A percentile compares a stretch with the other conserved stretches of the same genome.
These are phyloP conservation scores for Notospermus geniculatus DNA, from an alignment of 1,140 invertebrate species.

Conservation along the genomic window DNA sequence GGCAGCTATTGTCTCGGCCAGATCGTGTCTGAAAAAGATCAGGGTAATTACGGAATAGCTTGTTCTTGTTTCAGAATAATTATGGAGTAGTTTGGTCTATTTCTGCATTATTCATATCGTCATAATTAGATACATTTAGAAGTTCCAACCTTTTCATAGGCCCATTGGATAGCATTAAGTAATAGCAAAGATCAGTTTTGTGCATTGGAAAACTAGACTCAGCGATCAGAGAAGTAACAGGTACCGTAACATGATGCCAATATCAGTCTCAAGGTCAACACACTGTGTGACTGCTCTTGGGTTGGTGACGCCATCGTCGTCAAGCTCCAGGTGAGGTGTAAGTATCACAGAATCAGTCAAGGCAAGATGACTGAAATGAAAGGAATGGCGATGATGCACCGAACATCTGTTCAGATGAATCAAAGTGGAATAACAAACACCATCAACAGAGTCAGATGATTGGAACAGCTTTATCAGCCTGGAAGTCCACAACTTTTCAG, in stretches of 20 bases:
- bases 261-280: conserved; percentile 24
- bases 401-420: neutral
- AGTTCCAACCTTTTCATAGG: too few species aligned
- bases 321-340: conserved; percentile 5
- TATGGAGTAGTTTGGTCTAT: neutral
- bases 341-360: conserved; percentile 22
- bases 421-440: neutral
- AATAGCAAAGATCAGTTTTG: too few species aligned
- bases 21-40: conserved; percentile 27
- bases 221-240: too few species aligned
- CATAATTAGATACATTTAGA: too few species aligned
- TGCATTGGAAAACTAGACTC: neutral
- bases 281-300: conserved; percentile 27
- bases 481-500: too few species aligned
- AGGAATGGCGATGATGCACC: neutral
- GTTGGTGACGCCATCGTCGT: conserved; percentile 15
- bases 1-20: conserved; percentile 14
- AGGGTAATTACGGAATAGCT: neutral
- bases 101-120: too few species aligned
- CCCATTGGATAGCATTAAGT: too few species aligned
- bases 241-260: conserved; percentile 23
- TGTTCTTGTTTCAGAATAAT: neutral
- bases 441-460: neutral
- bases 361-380: conserved; percentile 18
- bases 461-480: too few species aligned